Conservation (phyloP, 2,888 invertebrate species). For the Tetranychus truncatus region DNA sequence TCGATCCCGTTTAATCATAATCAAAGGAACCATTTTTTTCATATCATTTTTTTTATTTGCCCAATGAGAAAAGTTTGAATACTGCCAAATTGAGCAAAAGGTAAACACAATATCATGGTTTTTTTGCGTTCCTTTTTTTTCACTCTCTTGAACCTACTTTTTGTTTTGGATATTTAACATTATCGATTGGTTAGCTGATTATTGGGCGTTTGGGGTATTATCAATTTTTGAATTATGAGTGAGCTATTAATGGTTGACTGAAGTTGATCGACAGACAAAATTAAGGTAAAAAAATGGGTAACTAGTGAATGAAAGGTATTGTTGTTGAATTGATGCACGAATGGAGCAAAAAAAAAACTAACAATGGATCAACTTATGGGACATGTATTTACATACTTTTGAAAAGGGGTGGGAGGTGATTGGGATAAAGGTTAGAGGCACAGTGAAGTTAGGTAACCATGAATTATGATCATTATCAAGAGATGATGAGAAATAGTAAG, state of each 20-base stretch:
- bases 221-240: background rate
- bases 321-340: background rate
- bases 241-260: background rate
- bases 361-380: background rate
- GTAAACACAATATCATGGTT: background rate
- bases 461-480: too few relatives aligned
- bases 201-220: background rate
- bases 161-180: background rate
- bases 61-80: too few relatives aligned
- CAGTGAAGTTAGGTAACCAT: too few relatives aligned
- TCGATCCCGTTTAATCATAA: too few relatives aligned
- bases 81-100: too few relatives aligned
- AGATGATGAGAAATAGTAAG: too few relatives aligned
- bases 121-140: background rate
- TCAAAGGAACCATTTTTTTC: too few relatives aligned
- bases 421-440: background rate
- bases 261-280: background rate
- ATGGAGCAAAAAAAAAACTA: background rate
- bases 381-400: background rate
- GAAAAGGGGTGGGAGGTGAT: background rate
- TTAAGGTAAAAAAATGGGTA: background rate
- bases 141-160: background rate
- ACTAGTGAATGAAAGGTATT: background rate
- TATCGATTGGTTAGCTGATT: background rate
- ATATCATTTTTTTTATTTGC: too few relatives aligned